Conservation (phyloP, 2,113 vertebrate species). For the Salvelinus sp. region DNA sequence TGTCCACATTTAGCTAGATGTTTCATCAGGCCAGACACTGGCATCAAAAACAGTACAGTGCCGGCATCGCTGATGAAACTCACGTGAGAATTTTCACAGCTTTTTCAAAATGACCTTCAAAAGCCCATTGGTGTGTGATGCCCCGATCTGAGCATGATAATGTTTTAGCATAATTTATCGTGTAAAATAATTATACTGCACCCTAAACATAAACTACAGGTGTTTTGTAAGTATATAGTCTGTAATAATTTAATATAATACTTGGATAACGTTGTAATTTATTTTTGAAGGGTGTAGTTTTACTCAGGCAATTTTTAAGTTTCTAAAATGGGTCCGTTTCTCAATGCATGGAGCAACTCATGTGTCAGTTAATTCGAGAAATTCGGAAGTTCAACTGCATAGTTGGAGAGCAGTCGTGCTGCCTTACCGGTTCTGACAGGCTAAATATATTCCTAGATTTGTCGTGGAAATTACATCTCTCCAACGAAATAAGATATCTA, state of each 20-base stretch:
- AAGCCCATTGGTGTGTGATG: slow-evolving; percentile 38
- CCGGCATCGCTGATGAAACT: slow-evolving; percentile 53
- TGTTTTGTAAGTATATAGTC: background rate
- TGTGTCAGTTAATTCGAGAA: slow-evolving; percentile 75
- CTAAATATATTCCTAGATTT: background rate
- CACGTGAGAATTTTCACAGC: slow-evolving; percentile 34
- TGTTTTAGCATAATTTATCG: background rate
- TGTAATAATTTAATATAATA: rapidly evolving
- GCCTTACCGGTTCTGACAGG: background rate
- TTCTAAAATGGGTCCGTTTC: slow-evolving; percentile 41
- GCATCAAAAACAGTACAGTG: too few relatives aligned
- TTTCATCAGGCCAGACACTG: background rate
- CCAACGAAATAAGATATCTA: background rate
- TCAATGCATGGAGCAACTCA: slow-evolving; percentile 55
- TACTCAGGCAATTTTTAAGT: slow-evolving; percentile 33
- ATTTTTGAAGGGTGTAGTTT: background rate
- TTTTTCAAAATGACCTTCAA: slow-evolving; percentile 73
- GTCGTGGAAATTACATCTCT: background rate
- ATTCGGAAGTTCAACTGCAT: background rate
- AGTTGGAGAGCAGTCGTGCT: background rate
- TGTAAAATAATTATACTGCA: background rate
- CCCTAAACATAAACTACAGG: background rate
- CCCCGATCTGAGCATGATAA: background rate
- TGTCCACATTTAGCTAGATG: background rate
- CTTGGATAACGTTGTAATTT: background rate